phyloP scores from a whole-genome alignment of 2,797 vertebrate genomes.

The Sciurus vulgaris region DNA sequence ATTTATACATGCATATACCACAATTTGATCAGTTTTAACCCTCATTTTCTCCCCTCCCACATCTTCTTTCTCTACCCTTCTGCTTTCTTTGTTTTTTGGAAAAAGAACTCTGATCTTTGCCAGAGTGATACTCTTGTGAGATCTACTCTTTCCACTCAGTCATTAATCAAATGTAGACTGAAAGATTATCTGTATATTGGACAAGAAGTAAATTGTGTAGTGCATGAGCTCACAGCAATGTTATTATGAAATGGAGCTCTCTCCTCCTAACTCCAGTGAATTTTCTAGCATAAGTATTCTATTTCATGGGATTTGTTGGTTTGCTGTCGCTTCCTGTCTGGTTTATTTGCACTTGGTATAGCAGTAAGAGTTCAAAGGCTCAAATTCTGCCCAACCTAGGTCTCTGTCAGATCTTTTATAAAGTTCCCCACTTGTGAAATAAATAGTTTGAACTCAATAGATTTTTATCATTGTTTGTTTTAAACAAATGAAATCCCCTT shows the following conservation, averaged over 20 bases:
- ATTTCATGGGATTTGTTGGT: background rate
- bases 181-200: background rate
- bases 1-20: background rate
- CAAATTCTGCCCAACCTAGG: background rate
- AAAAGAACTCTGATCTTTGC: background rate
- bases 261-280: background rate
- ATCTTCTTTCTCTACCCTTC: background rate
- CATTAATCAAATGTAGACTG: background rate
- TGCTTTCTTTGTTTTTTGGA: no score
- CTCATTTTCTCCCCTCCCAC: background rate
- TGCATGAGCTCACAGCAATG: background rate
- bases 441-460: background rate
- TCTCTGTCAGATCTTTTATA: background rate
- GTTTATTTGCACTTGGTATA: background rate
- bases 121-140: background rate
- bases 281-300: background rate
- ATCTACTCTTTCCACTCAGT: background rate
- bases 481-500: slow-evolving; percentile 41
- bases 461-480: slow-evolving; percentile 28
- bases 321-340: background rate
- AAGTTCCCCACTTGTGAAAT: background rate
- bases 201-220: background rate
- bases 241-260: background rate
- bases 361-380: background rate
- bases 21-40: background rate